Evolutionary conservation across 2,888 invertebrate genomes (phyloP).

Genomic region (Dryomyza anilis): DNA sequence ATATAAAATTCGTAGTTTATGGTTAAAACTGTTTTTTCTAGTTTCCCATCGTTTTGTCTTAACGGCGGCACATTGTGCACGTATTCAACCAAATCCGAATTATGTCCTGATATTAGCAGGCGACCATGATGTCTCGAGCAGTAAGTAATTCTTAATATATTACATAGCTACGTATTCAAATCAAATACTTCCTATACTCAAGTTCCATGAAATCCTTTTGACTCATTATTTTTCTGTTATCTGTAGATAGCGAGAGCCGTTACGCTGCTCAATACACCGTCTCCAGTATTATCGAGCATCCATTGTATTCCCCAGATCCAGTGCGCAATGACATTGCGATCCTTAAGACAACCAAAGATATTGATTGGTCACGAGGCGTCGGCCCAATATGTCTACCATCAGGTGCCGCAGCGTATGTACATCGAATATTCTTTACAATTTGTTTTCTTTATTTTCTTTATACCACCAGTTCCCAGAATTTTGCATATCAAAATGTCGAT

Average conservation of each 20-base stretch:
- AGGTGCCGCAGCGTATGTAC: slow-evolving; percentile 39
- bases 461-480: slow-evolving; percentile 31
- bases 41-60: slow-evolving; percentile 58
- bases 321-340: slow-evolving; percentile 65
- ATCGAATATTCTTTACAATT: background rate
- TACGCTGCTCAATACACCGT: slow-evolving; percentile 48
- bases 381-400: slow-evolving; percentile 68
- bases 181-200: background rate
- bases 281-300: slow-evolving; percentile 44
- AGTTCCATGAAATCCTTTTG: slow-evolving; percentile 30
- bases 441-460: background rate
- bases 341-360: slow-evolving; percentile 55
- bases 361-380: slow-evolving; percentile 63
- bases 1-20: background rate
- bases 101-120: slow-evolving; percentile 62
- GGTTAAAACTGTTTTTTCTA: slow-evolving; percentile 31
- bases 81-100: slow-evolving; percentile 24
- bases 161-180: too few species aligned
- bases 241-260: slow-evolving; percentile 28
- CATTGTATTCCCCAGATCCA: slow-evolving; percentile 36
- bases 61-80: slow-evolving; percentile 64
- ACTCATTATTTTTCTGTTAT: background rate
- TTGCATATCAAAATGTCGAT: slow-evolving; percentile 41
- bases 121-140: slow-evolving; percentile 61
- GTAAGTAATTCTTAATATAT: too few species aligned